Percentiles rank a stretch among this genome's conserved stretches.
These are phyloP conservation scores for Drosophila affinis DNA, from an alignment of 2,888 invertebrate genomes.

Conservation along the genomic window DNA sequence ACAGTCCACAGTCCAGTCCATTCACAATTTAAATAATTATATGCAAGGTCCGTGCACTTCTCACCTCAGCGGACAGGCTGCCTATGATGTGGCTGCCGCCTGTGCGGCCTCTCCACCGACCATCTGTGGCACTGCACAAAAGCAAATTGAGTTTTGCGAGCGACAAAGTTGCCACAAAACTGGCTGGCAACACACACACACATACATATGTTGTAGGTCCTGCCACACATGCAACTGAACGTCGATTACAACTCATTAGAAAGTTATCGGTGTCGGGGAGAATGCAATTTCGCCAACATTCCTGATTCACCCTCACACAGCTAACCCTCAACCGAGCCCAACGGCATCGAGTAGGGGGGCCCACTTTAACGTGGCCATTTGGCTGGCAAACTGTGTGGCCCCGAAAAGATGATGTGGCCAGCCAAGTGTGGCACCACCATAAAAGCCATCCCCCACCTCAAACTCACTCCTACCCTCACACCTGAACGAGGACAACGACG, in stretches of 20 bases:
- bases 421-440: constrained; percentile 43
- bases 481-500: constrained; percentile 16
- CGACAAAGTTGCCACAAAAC: constrained; percentile 40
- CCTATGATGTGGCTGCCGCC: not conserved
- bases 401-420: constrained; percentile 45
- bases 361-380: constrained; percentile 56
- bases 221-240: constrained; percentile 28
- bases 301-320: not conserved
- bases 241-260: constrained; percentile 58
- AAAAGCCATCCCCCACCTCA: constrained; percentile 8
- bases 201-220: not conserved
- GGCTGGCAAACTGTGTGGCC: constrained; percentile 47
- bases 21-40: constrained; percentile 42
- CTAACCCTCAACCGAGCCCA: constrained; percentile 5
- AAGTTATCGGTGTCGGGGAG: constrained; percentile 52
- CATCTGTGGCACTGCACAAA: constrained; percentile 18
- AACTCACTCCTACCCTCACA: not conserved
- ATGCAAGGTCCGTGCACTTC: constrained; percentile 21
- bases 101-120: constrained; percentile 1
- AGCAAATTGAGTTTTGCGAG: constrained; percentile 40
- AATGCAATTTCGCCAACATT: constrained; percentile 48
- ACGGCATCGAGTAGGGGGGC: constrained; percentile 10
- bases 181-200: not conserved
- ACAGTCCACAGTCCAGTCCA: constrained; percentile 5
- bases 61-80: constrained; percentile 29